These are phyloP conservation scores for Charaxes varanes DNA, from an alignment of 1,140 invertebrate species.

Conservation along the genomic window DNA sequence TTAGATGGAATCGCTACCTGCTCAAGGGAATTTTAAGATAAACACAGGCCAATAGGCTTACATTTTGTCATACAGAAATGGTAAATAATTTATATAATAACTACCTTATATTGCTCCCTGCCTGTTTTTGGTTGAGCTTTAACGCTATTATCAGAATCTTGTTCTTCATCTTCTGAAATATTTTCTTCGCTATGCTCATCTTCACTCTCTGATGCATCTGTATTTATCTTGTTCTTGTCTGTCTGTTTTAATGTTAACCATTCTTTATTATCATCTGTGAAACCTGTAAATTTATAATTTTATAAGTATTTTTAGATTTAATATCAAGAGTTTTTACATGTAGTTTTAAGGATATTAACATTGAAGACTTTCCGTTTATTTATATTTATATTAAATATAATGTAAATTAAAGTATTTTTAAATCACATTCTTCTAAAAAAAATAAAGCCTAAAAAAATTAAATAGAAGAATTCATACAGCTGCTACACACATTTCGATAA, in stretches of 20 bases:
- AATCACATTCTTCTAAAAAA: too few relatives aligned
- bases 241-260: slow-evolving; percentile 80
- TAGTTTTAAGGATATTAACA: too few relatives aligned
- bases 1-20: too few relatives aligned
- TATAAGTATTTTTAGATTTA: too few relatives aligned
- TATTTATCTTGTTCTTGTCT: slow-evolving; percentile 29
- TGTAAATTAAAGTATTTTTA: too few relatives aligned
- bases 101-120: slow-evolving; percentile 57
- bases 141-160: slow-evolving; percentile 35
- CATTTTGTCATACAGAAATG: not conserved
- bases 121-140: slow-evolving; percentile 27
- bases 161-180: slow-evolving; percentile 29
- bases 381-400: too few relatives aligned
- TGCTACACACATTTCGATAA: too few relatives aligned
- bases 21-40: too few relatives aligned
- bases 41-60: not conserved
- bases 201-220: slow-evolving; percentile 28
- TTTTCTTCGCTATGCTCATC: slow-evolving; percentile 29
- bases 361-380: too few relatives aligned
- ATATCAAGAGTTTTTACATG: too few relatives aligned
- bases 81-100: not conserved
- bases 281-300: slow-evolving; percentile 57
- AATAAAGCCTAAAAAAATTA: too few relatives aligned
- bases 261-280: slow-evolving; percentile 80
- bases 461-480: too few relatives aligned